These are phyloP conservation scores for Serilophus lunatus DNA, from an alignment of 2,113 vertebrate genomes.

Conservation along the genomic window DNA sequence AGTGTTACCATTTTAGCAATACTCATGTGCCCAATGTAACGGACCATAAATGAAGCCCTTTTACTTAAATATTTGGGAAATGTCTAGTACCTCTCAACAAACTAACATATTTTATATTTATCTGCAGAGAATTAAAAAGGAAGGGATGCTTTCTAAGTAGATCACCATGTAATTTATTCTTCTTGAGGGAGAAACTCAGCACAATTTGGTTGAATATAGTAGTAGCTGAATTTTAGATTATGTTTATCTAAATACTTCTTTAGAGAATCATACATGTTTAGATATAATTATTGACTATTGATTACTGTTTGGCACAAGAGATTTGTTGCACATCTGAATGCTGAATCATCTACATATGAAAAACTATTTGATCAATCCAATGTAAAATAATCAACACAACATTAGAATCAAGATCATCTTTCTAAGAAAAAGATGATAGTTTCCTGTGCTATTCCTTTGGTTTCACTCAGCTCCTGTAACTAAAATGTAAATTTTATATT, in stretches of 20 bases:
- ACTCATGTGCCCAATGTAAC: not conserved
- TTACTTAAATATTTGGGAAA: slow-evolving; percentile 38
- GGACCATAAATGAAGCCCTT: not conserved
- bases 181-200: not conserved
- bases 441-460: not conserved
- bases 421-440: not conserved
- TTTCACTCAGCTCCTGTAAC: not conserved
- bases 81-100: not conserved
- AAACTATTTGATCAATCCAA: not conserved
- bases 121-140: not conserved
- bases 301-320: not conserved
- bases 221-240: not conserved
- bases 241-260: not conserved
- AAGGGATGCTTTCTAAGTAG: not conserved
- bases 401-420: not conserved
- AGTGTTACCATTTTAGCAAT: slow-evolving; percentile 40
- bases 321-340: not conserved
- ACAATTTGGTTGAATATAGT: not conserved
- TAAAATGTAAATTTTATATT: not conserved
- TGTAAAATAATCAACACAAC: not conserved
- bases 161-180: not conserved
- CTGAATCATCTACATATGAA: not conserved
- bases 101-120: not conserved
- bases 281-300: not conserved
- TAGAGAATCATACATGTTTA: not conserved